Conservation (phyloP, 2,113 vertebrate species). For the Phrynosoma blainvillii region DNA sequence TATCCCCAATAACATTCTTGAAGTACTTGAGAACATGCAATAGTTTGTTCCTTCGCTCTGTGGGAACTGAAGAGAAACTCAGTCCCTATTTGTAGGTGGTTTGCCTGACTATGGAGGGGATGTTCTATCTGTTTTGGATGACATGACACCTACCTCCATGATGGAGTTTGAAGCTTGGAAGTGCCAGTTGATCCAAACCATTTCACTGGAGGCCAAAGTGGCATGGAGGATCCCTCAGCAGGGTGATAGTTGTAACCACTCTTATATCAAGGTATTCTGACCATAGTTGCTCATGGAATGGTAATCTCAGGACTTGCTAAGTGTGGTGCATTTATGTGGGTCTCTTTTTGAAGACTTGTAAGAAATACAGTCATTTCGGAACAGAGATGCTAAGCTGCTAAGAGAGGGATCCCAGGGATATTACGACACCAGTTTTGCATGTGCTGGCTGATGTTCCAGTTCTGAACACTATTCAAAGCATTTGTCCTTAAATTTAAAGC, state of each 20-base stretch:
- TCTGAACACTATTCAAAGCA: not conserved
- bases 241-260: not conserved
- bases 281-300: not conserved
- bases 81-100: not conserved
- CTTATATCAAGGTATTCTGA: not conserved
- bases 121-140: not conserved
- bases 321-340: not conserved
- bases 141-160: not conserved
- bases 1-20: too few relatives aligned
- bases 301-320: not conserved
- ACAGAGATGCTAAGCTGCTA: not conserved
- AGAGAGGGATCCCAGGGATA: not conserved
- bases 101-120: not conserved
- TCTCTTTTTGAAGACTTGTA: not conserved
- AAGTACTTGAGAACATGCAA: too few relatives aligned
- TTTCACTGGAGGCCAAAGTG: not conserved
- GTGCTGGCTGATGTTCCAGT: not conserved
- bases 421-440: not conserved
- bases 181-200: not conserved
- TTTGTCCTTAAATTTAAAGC: too few relatives aligned
- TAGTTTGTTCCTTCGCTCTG: not conserved
- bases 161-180: not conserved
- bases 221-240: not conserved
- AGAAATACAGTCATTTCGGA: not conserved
- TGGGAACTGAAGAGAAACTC: not conserved